phyloP scores from a whole-genome alignment of 1,140 invertebrate species.

The Campoletis sonorensis region DNA sequence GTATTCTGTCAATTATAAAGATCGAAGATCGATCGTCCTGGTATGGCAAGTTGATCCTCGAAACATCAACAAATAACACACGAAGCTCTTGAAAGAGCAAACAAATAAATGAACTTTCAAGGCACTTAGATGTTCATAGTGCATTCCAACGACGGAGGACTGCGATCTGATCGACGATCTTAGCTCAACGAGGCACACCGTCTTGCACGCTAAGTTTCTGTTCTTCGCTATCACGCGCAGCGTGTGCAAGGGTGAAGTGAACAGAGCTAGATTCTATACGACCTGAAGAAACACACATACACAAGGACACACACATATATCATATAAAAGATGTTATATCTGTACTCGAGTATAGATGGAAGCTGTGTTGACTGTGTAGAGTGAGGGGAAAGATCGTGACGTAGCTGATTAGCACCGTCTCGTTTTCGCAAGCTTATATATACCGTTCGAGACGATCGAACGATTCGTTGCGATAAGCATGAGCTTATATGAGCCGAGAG shows the following conservation, averaged over 20 bases:
- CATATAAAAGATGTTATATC: not conserved
- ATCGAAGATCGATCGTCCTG: slow-evolving; percentile 10
- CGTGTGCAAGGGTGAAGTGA: not conserved
- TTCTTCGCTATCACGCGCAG: slow-evolving; percentile 17
- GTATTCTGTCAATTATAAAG: slow-evolving; percentile 32
- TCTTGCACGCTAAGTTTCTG: slow-evolving; percentile 30
- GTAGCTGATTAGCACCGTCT: slow-evolving; percentile 70
- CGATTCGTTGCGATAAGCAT: slow-evolving; percentile 71
- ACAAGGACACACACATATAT: not conserved
- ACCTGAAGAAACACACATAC: too few relatives aligned
- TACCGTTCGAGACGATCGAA: slow-evolving; percentile 52
- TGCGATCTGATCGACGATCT: slow-evolving; percentile 28
- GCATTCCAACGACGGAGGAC: slow-evolving; percentile 11
- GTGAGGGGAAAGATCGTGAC: slow-evolving; percentile 42
- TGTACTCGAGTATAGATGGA: not conserved
- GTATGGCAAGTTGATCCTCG: not conserved
- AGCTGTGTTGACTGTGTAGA: slow-evolving; percentile 9
- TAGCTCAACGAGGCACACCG: not conserved
- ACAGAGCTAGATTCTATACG: slow-evolving; percentile 18
- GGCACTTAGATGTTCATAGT: slow-evolving; percentile 11
- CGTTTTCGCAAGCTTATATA: slow-evolving; percentile 65
- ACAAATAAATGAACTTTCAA: slow-evolving; percentile 32
- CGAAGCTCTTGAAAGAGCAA: slow-evolving; percentile 12
- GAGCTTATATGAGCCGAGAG: slow-evolving; percentile 70
- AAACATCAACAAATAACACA: not conserved